Evolutionary conservation across 1,140 invertebrate species (phyloP), one percentile per base, ranked within the genome.

Genomic region (Lordiphosa stackelbergi): DNA sequence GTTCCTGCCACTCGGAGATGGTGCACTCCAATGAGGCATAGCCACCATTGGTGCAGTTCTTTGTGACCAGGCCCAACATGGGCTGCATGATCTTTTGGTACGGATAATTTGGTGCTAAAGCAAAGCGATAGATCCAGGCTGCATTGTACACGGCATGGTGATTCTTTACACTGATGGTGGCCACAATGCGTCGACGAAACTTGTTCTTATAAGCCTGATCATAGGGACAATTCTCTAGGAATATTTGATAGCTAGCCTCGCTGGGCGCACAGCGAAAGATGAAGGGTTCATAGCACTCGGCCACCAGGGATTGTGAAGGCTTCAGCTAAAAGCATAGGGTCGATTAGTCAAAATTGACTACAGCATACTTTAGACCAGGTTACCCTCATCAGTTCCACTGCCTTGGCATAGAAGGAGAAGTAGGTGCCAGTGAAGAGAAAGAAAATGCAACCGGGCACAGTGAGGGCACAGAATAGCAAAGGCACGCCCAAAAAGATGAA

Each of bases 401-500:
- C 84, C 57, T 87, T 87, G 6, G 84, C 69, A 37, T 86, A 87
- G 19, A 85, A 87, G 2, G 86, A 84, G 28, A 83, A 86, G 13
- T 87, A 87, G 12, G 85, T 87, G 41, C 74, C 68, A 8, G 69
- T 71, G 16, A 85, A 87, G 2, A 87, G 60, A 9, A 68, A 84
- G 11, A 87, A 74, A 0, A 87, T 62, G 12, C 86, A 87, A 11
- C 69, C 78, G 1, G 86, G 86, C 45, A 87, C 71, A 0, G 84
- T 85, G 11, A 87, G 69, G 2, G 78, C 72, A 49, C 86, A 87
- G 49, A 86, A 87, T 5, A 81, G 61, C 12, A 87, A 45, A 16
- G 86, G 86, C 40, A 87, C 81, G 10, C 86, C 86, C 41, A 87
- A 53, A 53, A 87, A 87, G 62, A 87, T 87, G 31, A 87, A 87